These are phyloP conservation scores for Ichneumoninae sp. DNA, from an alignment of 2,888 invertebrate species.

Conservation along the genomic window DNA sequence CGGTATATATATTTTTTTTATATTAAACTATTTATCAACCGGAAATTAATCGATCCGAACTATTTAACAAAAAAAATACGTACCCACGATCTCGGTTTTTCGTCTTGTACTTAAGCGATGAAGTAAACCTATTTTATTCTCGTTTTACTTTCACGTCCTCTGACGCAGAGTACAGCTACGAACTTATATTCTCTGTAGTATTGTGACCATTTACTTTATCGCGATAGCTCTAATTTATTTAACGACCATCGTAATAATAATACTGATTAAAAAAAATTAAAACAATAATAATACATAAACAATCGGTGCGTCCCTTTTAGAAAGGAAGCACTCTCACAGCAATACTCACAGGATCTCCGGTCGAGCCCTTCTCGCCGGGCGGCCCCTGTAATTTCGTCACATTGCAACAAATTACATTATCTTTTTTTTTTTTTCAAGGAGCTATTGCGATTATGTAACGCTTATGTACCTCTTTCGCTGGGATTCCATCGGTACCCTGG, in stretches of 20 bases:
- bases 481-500: slow-evolving; percentile 97
- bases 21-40: slow-evolving; percentile 26
- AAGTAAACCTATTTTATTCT: slow-evolving; percentile 35
- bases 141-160: background rate
- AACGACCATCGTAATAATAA: slow-evolving; percentile 11
- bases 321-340: slow-evolving; percentile 5
- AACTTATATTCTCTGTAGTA: background rate
- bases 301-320: background rate
- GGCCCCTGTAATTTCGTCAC: slow-evolving; percentile 89
- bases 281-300: slow-evolving; percentile 29
- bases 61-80: slow-evolving; percentile 41
- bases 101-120: slow-evolving; percentile 23
- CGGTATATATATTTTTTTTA: slow-evolving; percentile 39
- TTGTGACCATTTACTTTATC: background rate
- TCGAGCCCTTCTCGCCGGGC: slow-evolving; percentile 95
- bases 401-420: slow-evolving; percentile 63
- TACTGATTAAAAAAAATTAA: slow-evolving; percentile 31
- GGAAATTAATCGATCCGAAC: slow-evolving; percentile 44
- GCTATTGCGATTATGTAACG: slow-evolving; percentile 57
- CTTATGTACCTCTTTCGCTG: slow-evolving; percentile 93
- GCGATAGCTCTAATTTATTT: slow-evolving; percentile 4
- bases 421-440: slow-evolving; percentile 28
- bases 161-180: background rate
- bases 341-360: slow-evolving; percentile 92
- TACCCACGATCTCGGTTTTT: slow-evolving; percentile 41